Evolutionary conservation across 2,113 vertebrate genomes (phyloP), one percentile per base, ranked within the genome.

Genomic region (Nanorana parkeri): DNA sequence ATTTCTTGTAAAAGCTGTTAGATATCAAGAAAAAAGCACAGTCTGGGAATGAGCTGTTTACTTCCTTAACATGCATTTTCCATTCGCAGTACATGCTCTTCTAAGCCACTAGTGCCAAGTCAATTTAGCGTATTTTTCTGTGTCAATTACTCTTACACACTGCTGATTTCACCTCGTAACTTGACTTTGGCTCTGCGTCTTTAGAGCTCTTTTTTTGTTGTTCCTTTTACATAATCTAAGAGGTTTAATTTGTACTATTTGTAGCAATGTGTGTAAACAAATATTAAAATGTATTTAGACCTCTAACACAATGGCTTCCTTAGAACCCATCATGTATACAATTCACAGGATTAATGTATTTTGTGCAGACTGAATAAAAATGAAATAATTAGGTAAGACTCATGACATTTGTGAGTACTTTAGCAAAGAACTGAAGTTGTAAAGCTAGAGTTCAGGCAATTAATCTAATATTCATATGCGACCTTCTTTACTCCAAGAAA

Each of bases 61-160:
- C 86, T 80, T 76, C 4, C 71, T 84, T 80, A 88, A 86, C 84
- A 84, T 68, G 85, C 82, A 63, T 87, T 89, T 88, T 90, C 89
- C 73, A 89, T 88, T 89, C 87, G 79, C 77, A 79, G 65, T 60
- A 74, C 7, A 8, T 52, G 47, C 28, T 68, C 58, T 86, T 56
- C 52, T 74, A 83, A 73, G 17, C 0, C 36, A 72, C 66, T 32
- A 78, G 71, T 24, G 20, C 67, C 84, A 89, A 77, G 60, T 84
- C 78, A 80, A 79, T 83, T 60, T 83, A 74, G 24, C 11, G 4
- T 77, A 6, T 77, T 52, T 80, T 88, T 88, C 81, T 85, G 60
- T 84, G 41, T 77, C 28, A 81, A 73, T 81, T 63, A 4, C 20
- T 58, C 47, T 21, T 65, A 1, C n/a, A 47, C 21, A 15, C 67